Percentiles rank a stretch among this genome's conserved stretches.
phyloP scores from a whole-genome alignment of 2,797 vertebrate genomes.

The Nannoperca obscura region DNA sequence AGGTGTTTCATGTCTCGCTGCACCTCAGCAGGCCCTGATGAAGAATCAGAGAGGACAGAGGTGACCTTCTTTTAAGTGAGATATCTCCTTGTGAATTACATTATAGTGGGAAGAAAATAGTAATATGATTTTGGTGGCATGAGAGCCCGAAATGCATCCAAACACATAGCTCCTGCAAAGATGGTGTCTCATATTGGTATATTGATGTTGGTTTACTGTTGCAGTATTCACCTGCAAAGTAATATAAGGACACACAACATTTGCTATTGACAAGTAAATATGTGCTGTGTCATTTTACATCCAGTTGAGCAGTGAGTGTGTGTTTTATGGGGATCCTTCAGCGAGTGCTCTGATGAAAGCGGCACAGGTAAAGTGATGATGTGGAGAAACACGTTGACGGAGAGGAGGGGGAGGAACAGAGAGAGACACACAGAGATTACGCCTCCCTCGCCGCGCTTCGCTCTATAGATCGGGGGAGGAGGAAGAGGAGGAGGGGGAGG shows the following conservation, averaged over 20 bases:
- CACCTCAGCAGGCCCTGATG: neutral
- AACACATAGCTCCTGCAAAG: neutral
- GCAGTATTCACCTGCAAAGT: neutral
- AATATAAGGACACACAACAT: neutral
- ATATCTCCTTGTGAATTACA: neutral
- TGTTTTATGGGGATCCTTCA: neutral
- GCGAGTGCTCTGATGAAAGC: constrained; percentile 1
- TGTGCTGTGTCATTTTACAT: constrained; percentile 17
- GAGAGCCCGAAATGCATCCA: neutral
- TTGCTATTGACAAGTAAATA: too few relatives aligned
- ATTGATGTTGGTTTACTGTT: neutral
- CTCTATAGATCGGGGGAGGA: constrained; percentile 49
- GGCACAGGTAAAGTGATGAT: constrained; percentile 31
- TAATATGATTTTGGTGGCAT: neutral
- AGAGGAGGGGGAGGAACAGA: neutral
- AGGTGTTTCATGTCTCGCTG: constrained; percentile 5
- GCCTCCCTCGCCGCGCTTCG: constrained; percentile 12
- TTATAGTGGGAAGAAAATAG: neutral
- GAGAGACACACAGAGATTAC: constrained; percentile 1
- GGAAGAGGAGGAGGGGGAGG: constrained; percentile 60
- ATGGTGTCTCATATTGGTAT: neutral
- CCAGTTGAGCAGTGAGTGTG: neutral
- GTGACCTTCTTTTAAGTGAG: neutral
- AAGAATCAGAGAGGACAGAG: neutral
- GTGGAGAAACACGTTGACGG: constrained; percentile 3